Evolutionary conservation across 2,888 invertebrate species (phyloP).

Genomic region (Tiphia femorata): DNA sequence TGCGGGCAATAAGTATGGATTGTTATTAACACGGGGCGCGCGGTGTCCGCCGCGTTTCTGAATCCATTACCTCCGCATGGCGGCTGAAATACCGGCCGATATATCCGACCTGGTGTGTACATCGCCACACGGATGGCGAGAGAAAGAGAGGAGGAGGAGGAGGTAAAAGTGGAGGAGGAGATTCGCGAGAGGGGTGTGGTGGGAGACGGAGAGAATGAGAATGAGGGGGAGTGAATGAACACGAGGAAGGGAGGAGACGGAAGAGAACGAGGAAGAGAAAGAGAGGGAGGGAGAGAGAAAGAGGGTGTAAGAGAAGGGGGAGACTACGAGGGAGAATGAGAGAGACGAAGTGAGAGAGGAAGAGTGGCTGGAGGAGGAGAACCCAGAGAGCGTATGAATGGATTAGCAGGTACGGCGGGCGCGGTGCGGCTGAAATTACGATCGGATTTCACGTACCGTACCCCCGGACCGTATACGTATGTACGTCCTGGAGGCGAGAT

Average conservation of each 20-base stretch:
- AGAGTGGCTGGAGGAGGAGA: slow-evolving; percentile 28
- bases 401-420: slow-evolving; percentile 63
- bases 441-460: slow-evolving; percentile 62
- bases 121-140: slow-evolving; percentile 53
- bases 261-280: slow-evolving; percentile 24
- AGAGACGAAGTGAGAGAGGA: slow-evolving; percentile 6
- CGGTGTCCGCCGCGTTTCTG: slow-evolving; percentile 69
- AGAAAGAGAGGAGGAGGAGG: slow-evolving; percentile 27
- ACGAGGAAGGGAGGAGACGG: slow-evolving; percentile 30
- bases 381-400: slow-evolving; percentile 62
- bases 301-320: slow-evolving; percentile 25
- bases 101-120: slow-evolving; percentile 67
- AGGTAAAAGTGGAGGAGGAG: neutral
- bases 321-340: slow-evolving; percentile 18
- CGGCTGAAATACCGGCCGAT: slow-evolving; percentile 69
- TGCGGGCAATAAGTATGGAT: slow-evolving; percentile 70
- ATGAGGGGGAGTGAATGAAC: slow-evolving; percentile 28
- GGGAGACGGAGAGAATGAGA: slow-evolving; percentile 29
- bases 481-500: slow-evolving; percentile 26
- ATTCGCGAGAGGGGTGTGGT: slow-evolving; percentile 1
- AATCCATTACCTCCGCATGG: slow-evolving; percentile 70
- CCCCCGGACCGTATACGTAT: slow-evolving; percentile 31
- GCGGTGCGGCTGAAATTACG: slow-evolving; percentile 64
- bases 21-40: slow-evolving; percentile 69
- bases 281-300: slow-evolving; percentile 12